Conservation (phyloP, 2,797 vertebrate species). For the Parauchenoglanis punctatus region DNA sequence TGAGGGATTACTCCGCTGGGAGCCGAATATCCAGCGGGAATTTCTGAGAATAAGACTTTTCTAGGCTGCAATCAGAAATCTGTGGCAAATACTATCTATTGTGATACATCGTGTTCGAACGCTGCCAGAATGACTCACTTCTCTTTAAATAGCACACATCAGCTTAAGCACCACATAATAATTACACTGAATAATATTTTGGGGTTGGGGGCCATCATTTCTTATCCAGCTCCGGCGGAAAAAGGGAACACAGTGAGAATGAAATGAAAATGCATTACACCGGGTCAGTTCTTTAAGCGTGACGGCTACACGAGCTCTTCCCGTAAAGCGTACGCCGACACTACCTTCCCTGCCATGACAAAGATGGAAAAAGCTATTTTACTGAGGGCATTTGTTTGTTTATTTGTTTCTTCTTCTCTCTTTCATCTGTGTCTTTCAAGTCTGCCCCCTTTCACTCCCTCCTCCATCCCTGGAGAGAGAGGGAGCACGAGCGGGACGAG, state of each 20-base stretch:
- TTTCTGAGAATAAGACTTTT: slow-evolving; percentile 30
- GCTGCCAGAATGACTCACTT: slow-evolving; percentile 42
- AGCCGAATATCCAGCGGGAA: slow-evolving; percentile 37
- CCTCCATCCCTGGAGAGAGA: slow-evolving; percentile 66
- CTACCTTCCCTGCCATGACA: slow-evolving; percentile 57
- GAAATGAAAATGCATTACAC: slow-evolving; percentile 18
- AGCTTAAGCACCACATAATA: slow-evolving; percentile 42
- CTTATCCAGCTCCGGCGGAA: slow-evolving; percentile 22
- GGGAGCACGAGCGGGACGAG: slow-evolving; percentile 34
- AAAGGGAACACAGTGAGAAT: slow-evolving; percentile 9
- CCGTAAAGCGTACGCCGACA: background rate
- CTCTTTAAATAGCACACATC: slow-evolving; percentile 50
- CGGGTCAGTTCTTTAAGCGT: slow-evolving; percentile 33
- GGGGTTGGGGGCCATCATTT: slow-evolving; percentile 30
- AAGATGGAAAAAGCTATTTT: slow-evolving; percentile 74
- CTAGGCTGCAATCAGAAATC: slow-evolving; percentile 29
- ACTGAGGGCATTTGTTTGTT: slow-evolving; percentile 78
- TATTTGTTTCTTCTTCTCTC: slow-evolving; percentile 75
- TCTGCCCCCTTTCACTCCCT: slow-evolving; percentile 70
- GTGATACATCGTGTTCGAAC: slow-evolving; percentile 24
- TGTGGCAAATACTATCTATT: slow-evolving; percentile 31
- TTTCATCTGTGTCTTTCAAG: slow-evolving; percentile 81
- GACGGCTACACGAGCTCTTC: slow-evolving; percentile 36
- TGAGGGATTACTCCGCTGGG: slow-evolving; percentile 29
- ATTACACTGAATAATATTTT: slow-evolving; percentile 44